Evolutionary conservation across 1,140 invertebrate species (phyloP).

Genomic region (Chlorops oryzae): DNA sequence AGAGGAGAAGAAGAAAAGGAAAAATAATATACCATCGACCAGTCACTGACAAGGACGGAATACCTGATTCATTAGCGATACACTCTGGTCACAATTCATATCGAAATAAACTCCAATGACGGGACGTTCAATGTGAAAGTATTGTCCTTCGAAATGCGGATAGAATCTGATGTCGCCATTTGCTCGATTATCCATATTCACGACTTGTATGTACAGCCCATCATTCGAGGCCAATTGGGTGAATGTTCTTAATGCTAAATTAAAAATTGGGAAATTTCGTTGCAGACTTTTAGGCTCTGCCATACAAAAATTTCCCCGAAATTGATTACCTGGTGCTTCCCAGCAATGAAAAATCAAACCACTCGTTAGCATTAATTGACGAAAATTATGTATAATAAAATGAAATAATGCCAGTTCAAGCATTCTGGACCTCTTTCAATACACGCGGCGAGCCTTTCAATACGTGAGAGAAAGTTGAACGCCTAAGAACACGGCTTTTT

Average conservation of each 20-base stretch:
- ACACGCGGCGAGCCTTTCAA: too few species aligned
- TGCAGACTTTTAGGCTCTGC: too few species aligned
- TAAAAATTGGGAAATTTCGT: too few species aligned
- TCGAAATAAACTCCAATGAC: constrained; percentile 32
- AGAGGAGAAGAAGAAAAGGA: background rate
- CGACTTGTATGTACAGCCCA: constrained; percentile 20
- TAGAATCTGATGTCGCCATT: too few species aligned
- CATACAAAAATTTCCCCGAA: too few species aligned
- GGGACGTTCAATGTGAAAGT: constrained; percentile 12
- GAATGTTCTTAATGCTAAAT: constrained; percentile 22
- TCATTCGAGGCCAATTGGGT: constrained; percentile 18
- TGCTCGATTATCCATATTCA: constrained; percentile 8
- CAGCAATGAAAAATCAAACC: constrained; percentile 36
- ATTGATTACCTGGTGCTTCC: constrained; percentile 17
- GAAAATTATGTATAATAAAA: constrained; percentile 33
- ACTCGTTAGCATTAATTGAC: constrained; percentile 24
- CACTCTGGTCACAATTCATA: constrained; percentile 27
- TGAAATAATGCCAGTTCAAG: constrained; percentile 24
- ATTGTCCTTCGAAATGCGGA: too few species aligned
- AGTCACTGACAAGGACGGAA: background rate
- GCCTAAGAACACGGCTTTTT: too few species aligned
- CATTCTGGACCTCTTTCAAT: too few species aligned
- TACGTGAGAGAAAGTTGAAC: too few species aligned
- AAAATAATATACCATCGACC: background rate
- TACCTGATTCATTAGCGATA: constrained; percentile 21